Evolutionary conservation across 2,888 invertebrate genomes (phyloP), one percentile per base, ranked within the genome.

Genomic region (Anorthoa munda): DNA sequence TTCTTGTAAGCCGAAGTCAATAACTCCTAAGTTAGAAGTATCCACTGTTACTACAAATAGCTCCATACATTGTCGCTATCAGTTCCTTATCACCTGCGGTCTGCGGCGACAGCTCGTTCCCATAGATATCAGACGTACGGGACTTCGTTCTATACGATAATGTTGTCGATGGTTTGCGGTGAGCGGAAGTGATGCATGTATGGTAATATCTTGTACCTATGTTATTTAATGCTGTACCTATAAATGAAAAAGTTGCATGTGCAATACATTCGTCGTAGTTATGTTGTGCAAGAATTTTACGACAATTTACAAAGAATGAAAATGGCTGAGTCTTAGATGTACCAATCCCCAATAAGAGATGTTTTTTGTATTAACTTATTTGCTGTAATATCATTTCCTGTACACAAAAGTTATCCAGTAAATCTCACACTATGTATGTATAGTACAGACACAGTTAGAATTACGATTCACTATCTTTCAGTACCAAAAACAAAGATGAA

Each of bases 51-150:
- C 64, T 21, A 26, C 31, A 7, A 69, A 51, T 12, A 31, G 4
- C 5, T 46, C 31, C 11, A 18, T 48, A 76, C 64, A 66, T 18
- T 17, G 46, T 48, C 26, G 17, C 51, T 81, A 81, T 82, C 83
- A 13, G 56, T 68, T 15, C 64, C 48, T 83, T 81, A 81, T 81
- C 81, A 68, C 58, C 64, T 53, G 81, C 55, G 81, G 81, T 68
- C 17, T 12, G 79, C 31, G 56, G 51, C 26, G n/a, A 63, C 50
- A 21, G 13, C 73, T 73, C 59, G 26, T 81, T 79, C 79, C 83
- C 70, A 59, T 64, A 55, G 61, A 61, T 68, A 74, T 48, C 39
- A 39, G 18, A 11, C 13, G 17, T 23, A 18, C 53, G 48, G 39
- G 45, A 55, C n/a, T 39, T 45, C 21, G 26, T 13, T 17, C 13